Evolutionary conservation across 2,113 vertebrate genomes (phyloP), one percentile per base, ranked within the genome.

Genomic region (Cairina moschata): DNA sequence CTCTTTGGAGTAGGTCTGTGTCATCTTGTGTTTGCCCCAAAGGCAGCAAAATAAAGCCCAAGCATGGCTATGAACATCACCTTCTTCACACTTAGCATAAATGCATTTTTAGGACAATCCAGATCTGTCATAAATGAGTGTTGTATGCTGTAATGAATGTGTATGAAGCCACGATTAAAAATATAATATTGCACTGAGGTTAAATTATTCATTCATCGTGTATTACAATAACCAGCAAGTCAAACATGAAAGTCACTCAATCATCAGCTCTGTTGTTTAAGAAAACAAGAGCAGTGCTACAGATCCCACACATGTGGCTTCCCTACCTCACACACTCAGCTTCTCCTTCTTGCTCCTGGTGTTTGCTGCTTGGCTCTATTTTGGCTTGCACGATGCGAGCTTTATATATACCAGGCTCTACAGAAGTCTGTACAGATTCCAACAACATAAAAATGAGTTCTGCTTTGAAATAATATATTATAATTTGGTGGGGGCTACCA

Each of bases 341-440:
- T 32, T 50, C 8, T 11, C 75, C 56, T 67, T 36, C 56, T 62
- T 16, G 1, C 10, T 52, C 18, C 9, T 20, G 5, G 15, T 72
- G 17, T n/a, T 76, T 78, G 40, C 52, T 69, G 9, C 28, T 66
- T 55, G 9, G 29, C 65, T 34, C 8, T 66, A 69, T 7, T 32
- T n/a, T 2, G 0, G 1, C 6, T 6, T 29, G 9, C 13, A 59
- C 0, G 3, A 22, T 6, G 62, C 0, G 0, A 83, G 23, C 11
- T 81, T 74, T 29, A 34, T 56, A 67, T 21, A 11, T 17, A 87
- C 0, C 28, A 68, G 9, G 3, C 14, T 71, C 34, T 36, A 74
- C 34, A 77, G 67, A 62, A 88, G 21, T 63, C 10, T 72, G 10
- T 13, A 62, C 9, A 28, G 69, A 50, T 17, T 63, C 50, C 69